phyloP scores from a whole-genome alignment of 2,113 vertebrate species.

The Procavia capensis region DNA sequence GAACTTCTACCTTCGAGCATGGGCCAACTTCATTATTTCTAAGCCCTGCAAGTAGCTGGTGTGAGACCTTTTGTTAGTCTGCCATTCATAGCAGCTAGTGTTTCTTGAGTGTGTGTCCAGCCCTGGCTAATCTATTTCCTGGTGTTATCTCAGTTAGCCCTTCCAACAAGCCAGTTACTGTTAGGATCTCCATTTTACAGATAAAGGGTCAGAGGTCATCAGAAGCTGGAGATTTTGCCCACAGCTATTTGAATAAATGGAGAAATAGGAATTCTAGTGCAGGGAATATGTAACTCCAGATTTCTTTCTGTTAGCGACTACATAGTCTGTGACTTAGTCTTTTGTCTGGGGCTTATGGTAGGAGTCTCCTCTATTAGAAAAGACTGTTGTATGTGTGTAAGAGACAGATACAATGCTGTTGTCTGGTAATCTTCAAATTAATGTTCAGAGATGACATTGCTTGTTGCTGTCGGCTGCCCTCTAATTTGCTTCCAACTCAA shows the following conservation, averaged over 20 bases:
- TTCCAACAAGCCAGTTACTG: background rate
- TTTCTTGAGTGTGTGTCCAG: constrained; percentile 16
- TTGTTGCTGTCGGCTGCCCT: background rate
- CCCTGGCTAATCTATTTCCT: constrained; percentile 28
- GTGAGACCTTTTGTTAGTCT: constrained; percentile 45
- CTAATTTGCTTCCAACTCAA: background rate
- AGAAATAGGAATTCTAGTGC: background rate
- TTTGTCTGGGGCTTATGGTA: background rate
- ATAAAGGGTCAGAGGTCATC: background rate
- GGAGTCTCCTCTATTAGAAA: background rate
- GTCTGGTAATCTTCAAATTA: background rate
- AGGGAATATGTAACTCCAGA: background rate
- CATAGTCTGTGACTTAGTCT: background rate
- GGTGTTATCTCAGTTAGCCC: background rate
- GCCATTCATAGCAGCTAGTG: constrained; percentile 45
- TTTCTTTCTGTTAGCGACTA: background rate
- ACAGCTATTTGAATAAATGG: background rate
- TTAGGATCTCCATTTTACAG: constrained; percentile 46
- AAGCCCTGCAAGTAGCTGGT: background rate
- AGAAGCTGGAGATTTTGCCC: constrained; percentile 16
- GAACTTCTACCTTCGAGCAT: background rate
- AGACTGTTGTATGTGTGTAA: background rate
- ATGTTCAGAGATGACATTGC: background rate
- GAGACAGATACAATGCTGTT: too few relatives aligned
- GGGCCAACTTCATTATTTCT: constrained; percentile 19